phyloP scores from a whole-genome alignment of 2,113 vertebrate species.

The Pollimyrus isidori region DNA sequence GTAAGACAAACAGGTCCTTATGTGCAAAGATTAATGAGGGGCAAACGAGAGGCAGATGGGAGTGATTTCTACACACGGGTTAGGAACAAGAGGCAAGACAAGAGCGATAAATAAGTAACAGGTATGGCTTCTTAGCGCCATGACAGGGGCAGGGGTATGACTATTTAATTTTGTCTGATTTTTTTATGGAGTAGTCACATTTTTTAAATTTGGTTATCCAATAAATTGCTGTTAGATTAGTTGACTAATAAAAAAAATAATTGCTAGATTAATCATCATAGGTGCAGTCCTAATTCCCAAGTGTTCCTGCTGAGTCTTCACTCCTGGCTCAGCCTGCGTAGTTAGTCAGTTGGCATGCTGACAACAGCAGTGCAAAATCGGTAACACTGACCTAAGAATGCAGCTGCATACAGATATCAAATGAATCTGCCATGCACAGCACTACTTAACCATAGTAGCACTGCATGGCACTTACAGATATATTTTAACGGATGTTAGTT shows the following conservation, averaged over 20 bases:
- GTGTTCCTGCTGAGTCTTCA: neutral
- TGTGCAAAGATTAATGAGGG: neutral
- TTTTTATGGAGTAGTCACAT: neutral
- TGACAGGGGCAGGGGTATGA: neutral
- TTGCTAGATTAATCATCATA: neutral
- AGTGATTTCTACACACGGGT: neutral
- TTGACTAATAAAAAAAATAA: neutral
- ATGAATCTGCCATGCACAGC: neutral
- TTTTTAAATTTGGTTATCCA: neutral
- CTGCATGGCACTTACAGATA: neutral
- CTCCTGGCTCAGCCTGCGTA: neutral
- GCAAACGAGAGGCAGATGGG: neutral
- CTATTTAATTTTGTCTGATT: neutral
- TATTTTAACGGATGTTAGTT: neutral
- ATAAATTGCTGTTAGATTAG: neutral
- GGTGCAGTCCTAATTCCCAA: neutral
- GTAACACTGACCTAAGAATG: neutral
- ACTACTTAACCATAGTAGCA: neutral
- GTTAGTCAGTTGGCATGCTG: neutral
- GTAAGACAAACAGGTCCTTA: neutral
- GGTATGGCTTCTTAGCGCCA: neutral
- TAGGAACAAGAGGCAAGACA: neutral
- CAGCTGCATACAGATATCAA: neutral
- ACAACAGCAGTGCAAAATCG: neutral
- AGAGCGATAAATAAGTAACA: neutral